Evolutionary conservation across 53 echinoderm and acorn worm genomes (phyloP), one percentile per base, ranked within the genome.

Genomic region (Mesocentrotus franciscanus): DNA sequence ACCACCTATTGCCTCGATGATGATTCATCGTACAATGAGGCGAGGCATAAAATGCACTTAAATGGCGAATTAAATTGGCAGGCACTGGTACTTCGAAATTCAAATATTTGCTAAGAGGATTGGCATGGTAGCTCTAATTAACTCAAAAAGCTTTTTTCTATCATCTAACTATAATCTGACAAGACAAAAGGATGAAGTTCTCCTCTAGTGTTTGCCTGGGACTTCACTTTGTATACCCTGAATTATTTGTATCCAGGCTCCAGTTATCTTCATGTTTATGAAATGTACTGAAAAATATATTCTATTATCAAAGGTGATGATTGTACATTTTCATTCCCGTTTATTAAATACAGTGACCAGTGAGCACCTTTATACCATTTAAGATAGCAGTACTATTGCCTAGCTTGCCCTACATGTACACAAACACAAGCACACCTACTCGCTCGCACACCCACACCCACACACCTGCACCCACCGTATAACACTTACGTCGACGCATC

Each of bases 51-150:
- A 74, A 74, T 30, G 74, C 74, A 74, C 74, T 74, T 74, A 74
- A 74, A 42, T 20, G 42, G 42, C 36, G 42, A 81, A 81, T 81
- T 81, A 39, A 81, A 36, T 81, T 81, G 81, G 81, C 18, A 36
- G 81, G 42, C 81, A 81, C 81, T 81, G 81, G 81, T 56, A 66
- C 92, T 62, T 15, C 16, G 92, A 70, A 60, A 92, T 68, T 68
- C 92, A 66, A 92, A 92, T 92, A 92, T 92, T 92, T 68, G 36
- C 92, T 8, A 22, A 61, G 39, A 36, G 70, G 92, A 92, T 92
- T 68, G 36, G 90, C 32, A 17, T 92, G 70, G 62, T 68, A 61
- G 70, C 92, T 18, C 70, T 92, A 92, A 92, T 92, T 92, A 92
- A 61, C 29, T n/a, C 60, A 56, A 90, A 90, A 90, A 90, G 90